These are phyloP conservation scores for Neotoxoptera formosana DNA, from an alignment of 1,140 invertebrate genomes.

Conservation along the genomic window DNA sequence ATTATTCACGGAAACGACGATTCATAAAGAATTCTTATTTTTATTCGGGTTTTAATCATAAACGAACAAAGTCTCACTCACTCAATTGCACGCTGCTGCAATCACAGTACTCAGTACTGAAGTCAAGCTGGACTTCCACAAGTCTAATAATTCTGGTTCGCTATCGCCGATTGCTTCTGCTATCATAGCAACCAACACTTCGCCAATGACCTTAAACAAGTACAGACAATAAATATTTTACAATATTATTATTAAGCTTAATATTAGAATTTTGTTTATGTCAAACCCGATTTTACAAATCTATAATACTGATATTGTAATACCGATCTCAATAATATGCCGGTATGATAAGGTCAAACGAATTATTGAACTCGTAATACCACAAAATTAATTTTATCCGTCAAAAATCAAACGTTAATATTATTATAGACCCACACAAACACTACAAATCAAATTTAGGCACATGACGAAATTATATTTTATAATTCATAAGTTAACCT, in stretches of 20 bases:
- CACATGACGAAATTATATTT: no score
- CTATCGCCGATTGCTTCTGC: neutral
- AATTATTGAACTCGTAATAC: neutral
- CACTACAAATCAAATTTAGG: neutral
- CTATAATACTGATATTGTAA: neutral
- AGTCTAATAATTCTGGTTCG: slow-evolving; percentile 17
- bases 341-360: neutral
- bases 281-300: neutral
- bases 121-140: slow-evolving; percentile 35
- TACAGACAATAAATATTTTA: neutral
- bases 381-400: neutral
- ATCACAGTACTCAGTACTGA: neutral
- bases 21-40: neutral
- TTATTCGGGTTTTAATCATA: no score
- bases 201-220: slow-evolving; percentile 31
- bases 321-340: neutral
- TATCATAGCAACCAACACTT: neutral
- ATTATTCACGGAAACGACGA: neutral
- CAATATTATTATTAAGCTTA: neutral
- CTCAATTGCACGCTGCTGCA: slow-evolving; percentile 4
- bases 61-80: neutral
- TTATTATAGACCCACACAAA: neutral
- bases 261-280: neutral
- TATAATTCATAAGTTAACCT: no score
- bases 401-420: neutral